phyloP scores from a whole-genome alignment of 2,797 vertebrate species.

The Enteromius mattozi region DNA sequence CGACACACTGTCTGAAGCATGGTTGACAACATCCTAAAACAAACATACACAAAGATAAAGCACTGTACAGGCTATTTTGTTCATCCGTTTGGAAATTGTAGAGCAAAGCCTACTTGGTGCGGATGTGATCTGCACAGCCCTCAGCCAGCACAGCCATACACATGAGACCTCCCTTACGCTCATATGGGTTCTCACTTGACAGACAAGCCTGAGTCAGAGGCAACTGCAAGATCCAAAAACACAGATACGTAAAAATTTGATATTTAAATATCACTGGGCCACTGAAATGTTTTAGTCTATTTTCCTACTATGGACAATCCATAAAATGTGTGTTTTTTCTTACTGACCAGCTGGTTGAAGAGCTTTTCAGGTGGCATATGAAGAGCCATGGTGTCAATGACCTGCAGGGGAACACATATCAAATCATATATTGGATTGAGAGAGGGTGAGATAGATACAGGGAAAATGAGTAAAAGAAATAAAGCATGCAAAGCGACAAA shows the following conservation, averaged over 20 bases:
- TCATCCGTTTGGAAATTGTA: neutral
- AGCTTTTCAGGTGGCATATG: conserved; percentile 91
- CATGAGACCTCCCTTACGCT: conserved; percentile 88
- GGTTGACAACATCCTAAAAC: conserved; percentile 81
- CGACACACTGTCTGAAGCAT: conserved; percentile 86
- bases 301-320: neutral
- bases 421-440: neutral
- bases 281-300: neutral
- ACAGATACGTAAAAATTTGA: neutral
- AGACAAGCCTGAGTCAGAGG: conserved; percentile 84
- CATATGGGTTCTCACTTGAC: conserved; percentile 80
- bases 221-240: conserved; percentile 71
- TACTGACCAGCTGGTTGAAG: conserved; percentile 84
- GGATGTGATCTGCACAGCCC: conserved; percentile 90
- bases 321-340: neutral
- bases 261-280: neutral
- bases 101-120: conserved; percentile 79
- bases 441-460: neutral
- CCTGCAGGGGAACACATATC: conserved; percentile 70
- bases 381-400: conserved; percentile 89
- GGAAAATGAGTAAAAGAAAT: neutral
- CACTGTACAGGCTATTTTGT: neutral
- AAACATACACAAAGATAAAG: conserved; percentile 46
- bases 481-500: conserved; percentile 36
- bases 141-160: conserved; percentile 89